Evolutionary conservation across 2,888 invertebrate species (phyloP).

Genomic region (Stramonita haemastoma): DNA sequence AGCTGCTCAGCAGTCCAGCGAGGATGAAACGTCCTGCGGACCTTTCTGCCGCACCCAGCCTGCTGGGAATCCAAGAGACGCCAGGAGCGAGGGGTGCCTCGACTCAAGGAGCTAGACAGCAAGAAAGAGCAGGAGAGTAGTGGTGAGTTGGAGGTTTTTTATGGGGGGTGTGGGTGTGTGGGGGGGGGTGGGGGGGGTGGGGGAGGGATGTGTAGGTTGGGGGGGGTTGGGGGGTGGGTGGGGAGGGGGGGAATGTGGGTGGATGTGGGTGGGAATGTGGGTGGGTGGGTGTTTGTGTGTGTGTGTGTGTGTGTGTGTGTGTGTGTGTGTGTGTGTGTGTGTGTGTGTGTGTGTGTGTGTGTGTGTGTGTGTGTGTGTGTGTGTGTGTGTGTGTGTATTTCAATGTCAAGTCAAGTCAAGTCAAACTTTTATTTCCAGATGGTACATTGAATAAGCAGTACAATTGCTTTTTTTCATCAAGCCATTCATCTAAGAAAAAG

Average conservation of each 20-base stretch:
- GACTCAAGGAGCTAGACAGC: not conserved
- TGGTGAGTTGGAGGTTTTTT: constrained; percentile 23
- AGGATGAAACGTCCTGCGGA: constrained; percentile 69
- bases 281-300: no score
- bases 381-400: no score
- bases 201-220: not conserved
- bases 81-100: constrained; percentile 56
- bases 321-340: constrained; percentile 15
- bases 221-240: not conserved
- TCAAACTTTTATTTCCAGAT: no score
- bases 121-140: constrained; percentile 20
- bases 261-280: not conserved
- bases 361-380: no score
- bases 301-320: no score
- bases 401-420: no score
- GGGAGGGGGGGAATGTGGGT: not conserved
- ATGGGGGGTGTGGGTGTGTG: no score
- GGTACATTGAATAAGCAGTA: no score
- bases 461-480: no score
- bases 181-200: not conserved
- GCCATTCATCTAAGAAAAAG: no score
- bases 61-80: constrained; percentile 69
- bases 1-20: not conserved
- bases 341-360: not conserved
- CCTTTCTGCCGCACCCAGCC: constrained; percentile 70